These are phyloP conservation scores for Syrrhaptes paradoxus DNA, from an alignment of 2,113 vertebrate genomes.

Conservation along the genomic window DNA sequence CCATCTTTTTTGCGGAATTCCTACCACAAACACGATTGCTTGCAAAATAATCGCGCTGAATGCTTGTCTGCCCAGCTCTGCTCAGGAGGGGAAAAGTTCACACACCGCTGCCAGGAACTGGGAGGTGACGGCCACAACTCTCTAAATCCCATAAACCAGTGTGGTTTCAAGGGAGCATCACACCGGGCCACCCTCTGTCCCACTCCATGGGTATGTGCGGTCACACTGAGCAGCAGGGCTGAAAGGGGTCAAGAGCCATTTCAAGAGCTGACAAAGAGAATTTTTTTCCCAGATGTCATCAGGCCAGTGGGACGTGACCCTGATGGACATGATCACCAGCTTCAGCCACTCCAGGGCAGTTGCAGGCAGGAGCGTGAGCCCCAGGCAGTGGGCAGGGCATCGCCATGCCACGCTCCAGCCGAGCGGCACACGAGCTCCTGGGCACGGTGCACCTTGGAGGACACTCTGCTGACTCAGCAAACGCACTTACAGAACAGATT, in stretches of 20 bases:
- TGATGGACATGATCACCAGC: accelerated
- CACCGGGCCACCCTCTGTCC: neutral
- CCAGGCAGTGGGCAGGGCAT: neutral
- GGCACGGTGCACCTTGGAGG: accelerated
- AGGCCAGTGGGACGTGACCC: neutral
- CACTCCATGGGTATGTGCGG: neutral
- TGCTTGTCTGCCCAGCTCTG: neutral
- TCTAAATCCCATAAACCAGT: neutral
- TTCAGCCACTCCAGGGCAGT: accelerated
- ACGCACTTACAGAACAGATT: neutral
- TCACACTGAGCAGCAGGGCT: neutral
- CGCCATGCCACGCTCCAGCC: accelerated
- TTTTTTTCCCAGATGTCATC: neutral
- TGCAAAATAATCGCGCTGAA: neutral
- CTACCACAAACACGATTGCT: neutral
- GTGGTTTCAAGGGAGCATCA: neutral
- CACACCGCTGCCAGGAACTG: neutral
- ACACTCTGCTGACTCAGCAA: too few species aligned
- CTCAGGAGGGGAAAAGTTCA: neutral
- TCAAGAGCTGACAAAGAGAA: neutral
- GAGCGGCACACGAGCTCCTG: neutral
- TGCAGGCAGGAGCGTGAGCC: neutral
- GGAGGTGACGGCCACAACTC: neutral
- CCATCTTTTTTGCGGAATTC: neutral
- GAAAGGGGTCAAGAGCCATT: neutral